These are phyloP conservation scores for Hassar affinis DNA, from an alignment of 2,113 vertebrate species.

Conservation along the genomic window DNA sequence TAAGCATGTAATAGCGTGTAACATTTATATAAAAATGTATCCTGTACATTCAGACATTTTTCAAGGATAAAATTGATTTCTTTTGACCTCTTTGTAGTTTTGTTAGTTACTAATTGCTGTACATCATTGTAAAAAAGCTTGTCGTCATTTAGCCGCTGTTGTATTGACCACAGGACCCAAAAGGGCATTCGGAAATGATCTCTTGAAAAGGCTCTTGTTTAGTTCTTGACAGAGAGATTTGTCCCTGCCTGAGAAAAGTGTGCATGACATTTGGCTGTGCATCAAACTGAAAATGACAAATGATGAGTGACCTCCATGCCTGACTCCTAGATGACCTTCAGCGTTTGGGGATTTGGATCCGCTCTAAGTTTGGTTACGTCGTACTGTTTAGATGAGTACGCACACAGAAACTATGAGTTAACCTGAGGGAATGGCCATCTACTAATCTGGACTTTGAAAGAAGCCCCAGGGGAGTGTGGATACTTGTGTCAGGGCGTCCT, in stretches of 20 bases:
- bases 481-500: slow-evolving; percentile 36
- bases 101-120: not conserved
- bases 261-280: slow-evolving; percentile 44
- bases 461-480: slow-evolving; percentile 32
- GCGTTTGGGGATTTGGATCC: slow-evolving; percentile 36
- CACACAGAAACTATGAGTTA: slow-evolving; percentile 19
- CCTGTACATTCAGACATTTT: too few species aligned
- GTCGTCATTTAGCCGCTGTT: slow-evolving; percentile 2
- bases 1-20: not conserved
- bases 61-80: not conserved
- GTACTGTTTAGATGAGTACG: slow-evolving; percentile 29
- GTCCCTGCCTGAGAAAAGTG: slow-evolving; percentile 11
- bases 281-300: slow-evolving; percentile 39
- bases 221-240: slow-evolving; percentile 23
- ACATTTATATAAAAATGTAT: not conserved
- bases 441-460: slow-evolving; percentile 52
- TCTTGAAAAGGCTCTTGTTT: slow-evolving; percentile 30
- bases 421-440: slow-evolving; percentile 38
- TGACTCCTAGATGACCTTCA: slow-evolving; percentile 39
- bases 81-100: not conserved
- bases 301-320: slow-evolving; percentile 39
- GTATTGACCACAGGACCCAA: slow-evolving; percentile 28
- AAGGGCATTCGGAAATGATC: slow-evolving; percentile 33
- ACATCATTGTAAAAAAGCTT: slow-evolving; percentile 10
- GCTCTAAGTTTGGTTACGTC: slow-evolving; percentile 47